phyloP scores from a whole-genome alignment of 2,888 invertebrate species.

The Epinotia ramella region DNA sequence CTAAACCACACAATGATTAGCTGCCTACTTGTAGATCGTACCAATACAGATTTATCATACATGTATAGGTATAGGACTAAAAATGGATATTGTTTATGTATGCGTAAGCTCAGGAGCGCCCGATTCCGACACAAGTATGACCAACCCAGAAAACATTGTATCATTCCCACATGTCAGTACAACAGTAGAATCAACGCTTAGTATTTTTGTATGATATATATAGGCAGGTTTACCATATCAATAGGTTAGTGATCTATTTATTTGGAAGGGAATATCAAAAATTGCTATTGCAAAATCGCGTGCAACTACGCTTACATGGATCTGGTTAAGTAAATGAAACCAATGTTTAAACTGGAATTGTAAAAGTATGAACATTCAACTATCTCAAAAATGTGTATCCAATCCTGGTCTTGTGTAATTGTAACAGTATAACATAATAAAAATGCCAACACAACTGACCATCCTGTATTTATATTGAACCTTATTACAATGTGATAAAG shows the following conservation, averaged over 20 bases:
- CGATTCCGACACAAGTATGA: too few relatives aligned
- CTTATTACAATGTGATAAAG: too few relatives aligned
- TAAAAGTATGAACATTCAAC: too few relatives aligned
- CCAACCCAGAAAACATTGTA: neutral
- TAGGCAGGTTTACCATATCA: conserved; percentile 54
- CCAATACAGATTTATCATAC: too few relatives aligned
- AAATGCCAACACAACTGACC: too few relatives aligned
- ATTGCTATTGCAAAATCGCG: conserved; percentile 18
- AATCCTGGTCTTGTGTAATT: too few relatives aligned
- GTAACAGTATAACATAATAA: too few relatives aligned
- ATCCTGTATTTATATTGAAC: too few relatives aligned
- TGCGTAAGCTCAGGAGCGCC: too few relatives aligned
- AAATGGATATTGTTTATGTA: too few relatives aligned
- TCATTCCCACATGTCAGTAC: neutral
- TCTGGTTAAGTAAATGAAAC: neutral
- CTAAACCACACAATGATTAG: neutral
- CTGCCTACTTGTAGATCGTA: neutral
- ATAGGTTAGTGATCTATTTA: conserved; percentile 55
- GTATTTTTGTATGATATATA: conserved; percentile 35
- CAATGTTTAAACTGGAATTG: neutral
- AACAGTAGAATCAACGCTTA: conserved; percentile 11
- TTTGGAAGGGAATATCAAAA: conserved; percentile 41
- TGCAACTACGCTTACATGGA: neutral
- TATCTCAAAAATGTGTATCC: too few relatives aligned
- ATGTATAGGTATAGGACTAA: too few relatives aligned